These are phyloP conservation scores for Malacoraja senta DNA, from an alignment of 2,797 vertebrate species.

Conservation along the genomic window DNA sequence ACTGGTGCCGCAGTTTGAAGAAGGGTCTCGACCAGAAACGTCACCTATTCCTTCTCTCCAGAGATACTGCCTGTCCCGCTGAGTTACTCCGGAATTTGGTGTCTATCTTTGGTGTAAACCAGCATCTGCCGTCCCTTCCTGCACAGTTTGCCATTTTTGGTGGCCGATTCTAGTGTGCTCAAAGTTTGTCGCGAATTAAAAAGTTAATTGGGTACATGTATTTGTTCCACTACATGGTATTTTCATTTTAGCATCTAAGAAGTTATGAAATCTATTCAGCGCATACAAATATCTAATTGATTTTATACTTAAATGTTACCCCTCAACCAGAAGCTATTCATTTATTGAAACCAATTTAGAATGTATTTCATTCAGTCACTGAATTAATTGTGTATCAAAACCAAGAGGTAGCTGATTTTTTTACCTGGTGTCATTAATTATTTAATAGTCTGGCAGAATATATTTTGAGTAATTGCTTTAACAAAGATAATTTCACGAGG, in stretches of 20 bases:
- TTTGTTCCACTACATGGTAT: not conserved
- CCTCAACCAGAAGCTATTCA: not conserved
- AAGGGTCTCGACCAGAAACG: too few species aligned
- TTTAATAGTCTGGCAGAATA: not conserved
- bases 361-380: not conserved
- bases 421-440: not conserved
- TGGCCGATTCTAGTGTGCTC: not conserved
- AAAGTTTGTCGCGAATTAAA: not conserved
- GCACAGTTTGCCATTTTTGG: not conserved
- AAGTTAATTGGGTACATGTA: not conserved
- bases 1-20: too few species aligned
- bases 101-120: too few species aligned
- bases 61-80: too few species aligned
- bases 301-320: not conserved
- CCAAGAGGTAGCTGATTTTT: not conserved
- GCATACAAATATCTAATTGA: not conserved
- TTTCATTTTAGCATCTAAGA: not conserved
- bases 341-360: not conserved
- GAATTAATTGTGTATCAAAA: not conserved
- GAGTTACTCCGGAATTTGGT: too few species aligned
- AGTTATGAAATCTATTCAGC: not conserved
- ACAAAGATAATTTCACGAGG: not conserved
- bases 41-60: too few species aligned
- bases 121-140: too few species aligned
- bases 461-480: not conserved